A percentile compares a stretch with the other conserved stretches of the same genome.
Evolutionary conservation across 92 coral and sea anemone genomes (phyloP).

Genomic region (Siderastrea radians): DNA sequence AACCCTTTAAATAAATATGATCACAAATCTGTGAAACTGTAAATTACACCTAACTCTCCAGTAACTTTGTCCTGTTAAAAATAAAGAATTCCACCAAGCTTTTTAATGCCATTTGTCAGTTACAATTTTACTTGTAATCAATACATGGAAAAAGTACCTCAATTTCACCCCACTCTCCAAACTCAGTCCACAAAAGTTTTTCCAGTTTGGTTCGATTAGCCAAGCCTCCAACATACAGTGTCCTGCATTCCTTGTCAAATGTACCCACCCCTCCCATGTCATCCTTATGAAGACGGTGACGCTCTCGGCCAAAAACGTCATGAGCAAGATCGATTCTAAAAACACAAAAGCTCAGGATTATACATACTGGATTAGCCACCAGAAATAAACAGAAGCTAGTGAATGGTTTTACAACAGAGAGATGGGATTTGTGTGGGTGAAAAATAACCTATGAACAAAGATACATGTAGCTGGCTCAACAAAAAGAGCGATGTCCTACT

Average conservation of each 20-base stretch:
- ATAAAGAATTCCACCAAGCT: no score
- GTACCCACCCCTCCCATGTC: slow-evolving; percentile 98
- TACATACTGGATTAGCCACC: not conserved
- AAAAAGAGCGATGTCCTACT: no score
- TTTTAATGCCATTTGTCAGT: not conserved
- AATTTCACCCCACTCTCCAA: slow-evolving; percentile 99
- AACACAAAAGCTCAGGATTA: not conserved
- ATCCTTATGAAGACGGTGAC: slow-evolving; percentile 90
- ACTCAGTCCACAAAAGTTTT: slow-evolving; percentile 88
- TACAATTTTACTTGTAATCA: not conserved
- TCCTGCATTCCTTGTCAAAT: slow-evolving; percentile 92
- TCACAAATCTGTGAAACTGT: no score
- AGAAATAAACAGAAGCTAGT: no score
- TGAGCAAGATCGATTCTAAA: slow-evolving; percentile 84
- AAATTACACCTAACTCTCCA: no score
- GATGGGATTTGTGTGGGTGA: no score
- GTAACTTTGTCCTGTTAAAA: no score
- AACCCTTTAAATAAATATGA: no score
- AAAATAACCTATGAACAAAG: no score
- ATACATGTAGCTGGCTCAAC: no score
- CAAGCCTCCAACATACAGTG: slow-evolving; percentile 96
- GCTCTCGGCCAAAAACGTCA: slow-evolving; percentile 98
- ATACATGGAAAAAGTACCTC: slow-evolving; percentile 57
- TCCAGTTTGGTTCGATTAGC: slow-evolving; percentile 80
- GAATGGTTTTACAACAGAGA: no score